Evolutionary conservation across 2,113 vertebrate species (phyloP), one percentile per base, ranked within the genome.

Genomic region (Sinocyclocheilus anshuiensis): DNA sequence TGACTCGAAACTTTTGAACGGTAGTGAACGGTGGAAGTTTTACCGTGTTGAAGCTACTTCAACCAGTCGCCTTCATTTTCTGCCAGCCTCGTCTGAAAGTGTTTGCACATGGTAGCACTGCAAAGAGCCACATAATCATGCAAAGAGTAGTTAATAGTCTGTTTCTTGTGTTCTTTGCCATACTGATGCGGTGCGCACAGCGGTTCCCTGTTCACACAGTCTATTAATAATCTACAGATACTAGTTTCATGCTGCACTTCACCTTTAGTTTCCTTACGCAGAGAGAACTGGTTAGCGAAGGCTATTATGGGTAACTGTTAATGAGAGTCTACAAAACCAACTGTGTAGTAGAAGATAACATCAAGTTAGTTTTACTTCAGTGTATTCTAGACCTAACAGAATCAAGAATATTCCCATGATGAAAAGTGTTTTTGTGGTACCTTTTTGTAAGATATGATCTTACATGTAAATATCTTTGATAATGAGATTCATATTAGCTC

Each of bases 161-260:
- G 45, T 48, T 6, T 9, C 42, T 6, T 45, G 7, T 53, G 45
- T 45, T 6, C 20, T 67, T 5, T 29, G 13, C 53, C 13, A 53
- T 10, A 33, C 42, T 63, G n/a, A 48, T 59, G 53, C 42, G 6
- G 67, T 45, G 72, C 16, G 81, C 72, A 67, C 24, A 29, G 63
- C 15, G 9, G 79, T 74, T 55, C 77, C 48, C 55, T 72, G 29
- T 67, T 87, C 20, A 50, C 33, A 63, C 13, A 26, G 36, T 36
- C 81, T 87, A 87, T 86, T 77, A 81, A 85, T 83, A 85, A 76
- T 77, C 39, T 45, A 85, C 77, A 85, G 57, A 83, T 86, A 87
- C 82, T 71, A 84, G 75, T 67, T 76, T 84, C 84, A 82, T 91
- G 87, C 77, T 88, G 85, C 22, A 78, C 22, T 74, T 74, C 79